Base-by-base conservation (phyloP, 2,113 vertebrate genomes). In the Coryphaenoides rupestris region DNA sequence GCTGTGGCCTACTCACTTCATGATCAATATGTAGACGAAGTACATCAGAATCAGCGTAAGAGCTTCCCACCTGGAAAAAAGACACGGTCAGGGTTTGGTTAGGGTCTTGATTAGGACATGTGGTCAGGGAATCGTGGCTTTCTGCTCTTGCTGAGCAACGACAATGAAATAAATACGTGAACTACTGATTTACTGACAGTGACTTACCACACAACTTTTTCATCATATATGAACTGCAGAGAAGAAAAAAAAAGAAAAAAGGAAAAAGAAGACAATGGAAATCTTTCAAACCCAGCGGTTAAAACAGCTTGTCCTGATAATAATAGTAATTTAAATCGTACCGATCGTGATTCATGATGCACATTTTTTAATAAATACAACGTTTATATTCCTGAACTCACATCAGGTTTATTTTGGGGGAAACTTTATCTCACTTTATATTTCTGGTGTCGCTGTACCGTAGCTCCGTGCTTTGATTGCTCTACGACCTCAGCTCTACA, bases 131-230 rank as follows among this genome's bases (percentile, higher is more conserved):
- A n/a, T n/a, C n/a, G 33, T 40, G 33, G 33, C 33, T 40, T 40
- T 40, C 33, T 40, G 33, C 13, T 40, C 33, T 12, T 12, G 33
- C 6, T 12, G 10, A 12, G 23, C 16, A 21, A 26, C 17, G 9
- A 21, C 14, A 22, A 21, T 21, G 5, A 21, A 17, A 64, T 13
- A 33, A 14, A 19, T 9, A 16, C n/a, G 21, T 2, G 56, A 26
- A 49, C 21, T 6, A 57, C 13, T 26, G 64, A 19, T 5, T 5
- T 19, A 45, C 21, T 61, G 26, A 40, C 52, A 3, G 0, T 15
- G 3, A 93, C 95, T 96, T 87, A 98, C 96, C 96, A 98, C 72
- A 93, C 93, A 76, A 99, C 94, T 54, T 94, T 95, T 83, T 99
- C 96, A 3, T 99, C 96, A 69, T 97, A 98, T 88, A 99, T 99